These are phyloP conservation scores for Siniperca chuatsi DNA, from an alignment of 2,113 vertebrate species.

Conservation along the genomic window DNA sequence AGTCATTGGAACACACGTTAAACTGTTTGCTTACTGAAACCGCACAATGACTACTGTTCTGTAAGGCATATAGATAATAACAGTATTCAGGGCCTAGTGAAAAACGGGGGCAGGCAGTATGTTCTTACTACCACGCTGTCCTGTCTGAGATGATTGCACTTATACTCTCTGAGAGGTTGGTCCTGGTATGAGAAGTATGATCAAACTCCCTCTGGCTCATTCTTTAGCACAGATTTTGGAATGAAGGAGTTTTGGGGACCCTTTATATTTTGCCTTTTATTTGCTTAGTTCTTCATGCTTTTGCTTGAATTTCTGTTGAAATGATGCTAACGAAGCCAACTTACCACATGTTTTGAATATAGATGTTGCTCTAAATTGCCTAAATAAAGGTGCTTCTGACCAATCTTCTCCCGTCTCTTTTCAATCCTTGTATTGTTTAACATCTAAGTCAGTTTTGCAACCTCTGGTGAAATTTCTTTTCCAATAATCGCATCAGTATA, in stretches of 20 bases:
- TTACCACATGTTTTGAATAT: not conserved
- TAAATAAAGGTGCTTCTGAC: not conserved
- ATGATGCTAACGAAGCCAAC: not conserved
- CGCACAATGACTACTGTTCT: constrained; percentile 47
- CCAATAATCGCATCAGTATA: not conserved
- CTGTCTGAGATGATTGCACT: constrained; percentile 7
- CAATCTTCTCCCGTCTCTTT: not conserved
- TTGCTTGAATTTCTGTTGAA: not conserved
- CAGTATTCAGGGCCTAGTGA: constrained; percentile 38
- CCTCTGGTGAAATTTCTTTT: too few relatives aligned
- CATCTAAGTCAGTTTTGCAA: not conserved
- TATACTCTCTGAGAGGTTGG: not conserved
- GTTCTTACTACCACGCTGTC: not conserved
- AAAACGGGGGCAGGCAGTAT: not conserved
- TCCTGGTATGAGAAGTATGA: constrained; percentile 31
- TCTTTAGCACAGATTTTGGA: not conserved
- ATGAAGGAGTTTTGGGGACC: not conserved
- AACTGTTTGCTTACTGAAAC: constrained; percentile 53
- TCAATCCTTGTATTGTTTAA: not conserved
- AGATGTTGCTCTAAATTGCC: not conserved
- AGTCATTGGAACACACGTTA: constrained; percentile 52
- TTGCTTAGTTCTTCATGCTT: not conserved
- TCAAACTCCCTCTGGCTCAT: not conserved
- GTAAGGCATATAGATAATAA: constrained; percentile 52
- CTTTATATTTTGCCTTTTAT: not conserved